Conservation (phyloP, 2,797 vertebrate genomes). For the Rhyacichthys aspro region DNA sequence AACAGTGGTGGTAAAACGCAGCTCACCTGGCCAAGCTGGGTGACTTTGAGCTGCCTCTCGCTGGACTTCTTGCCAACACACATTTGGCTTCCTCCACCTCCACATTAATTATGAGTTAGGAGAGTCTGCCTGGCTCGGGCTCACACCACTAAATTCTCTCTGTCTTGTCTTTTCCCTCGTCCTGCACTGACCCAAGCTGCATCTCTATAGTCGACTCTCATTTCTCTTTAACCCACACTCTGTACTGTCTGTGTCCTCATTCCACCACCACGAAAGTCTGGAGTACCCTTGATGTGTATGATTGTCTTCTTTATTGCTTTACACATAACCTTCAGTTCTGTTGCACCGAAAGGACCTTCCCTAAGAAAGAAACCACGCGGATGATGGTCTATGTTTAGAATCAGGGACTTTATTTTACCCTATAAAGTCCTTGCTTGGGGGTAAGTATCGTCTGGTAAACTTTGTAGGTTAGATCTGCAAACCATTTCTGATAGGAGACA, state of each 20-base stretch:
- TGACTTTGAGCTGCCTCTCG: conserved; percentile 55
- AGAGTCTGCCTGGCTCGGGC: conserved; percentile 32
- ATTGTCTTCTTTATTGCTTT: background rate
- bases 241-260: conserved; percentile 17
- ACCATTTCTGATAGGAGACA: too few relatives aligned
- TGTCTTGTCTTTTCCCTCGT: conserved; percentile 21
- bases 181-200: conserved; percentile 31
- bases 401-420: conserved; percentile 3
- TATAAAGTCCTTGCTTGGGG: background rate
- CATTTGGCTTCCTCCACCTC: conserved; percentile 49
- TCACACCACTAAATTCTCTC: conserved; percentile 20
- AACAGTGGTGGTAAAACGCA: conserved; percentile 1
- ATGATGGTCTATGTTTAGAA: conserved; percentile 1
- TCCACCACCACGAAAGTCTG: background rate
- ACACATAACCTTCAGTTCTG: background rate
- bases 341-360: background rate
- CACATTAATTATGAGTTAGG: conserved; percentile 50
- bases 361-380: background rate
- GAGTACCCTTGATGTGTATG: conserved; percentile 1
- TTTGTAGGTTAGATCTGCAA: too few relatives aligned
- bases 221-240: too few relatives aligned
- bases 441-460: background rate
- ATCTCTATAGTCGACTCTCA: conserved; percentile 2
- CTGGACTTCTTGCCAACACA: conserved; percentile 43
- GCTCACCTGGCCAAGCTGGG: conserved; percentile 30